Evolutionary conservation across 2,113 vertebrate species (phyloP).

Genomic region (Pedionomus torquatus): DNA sequence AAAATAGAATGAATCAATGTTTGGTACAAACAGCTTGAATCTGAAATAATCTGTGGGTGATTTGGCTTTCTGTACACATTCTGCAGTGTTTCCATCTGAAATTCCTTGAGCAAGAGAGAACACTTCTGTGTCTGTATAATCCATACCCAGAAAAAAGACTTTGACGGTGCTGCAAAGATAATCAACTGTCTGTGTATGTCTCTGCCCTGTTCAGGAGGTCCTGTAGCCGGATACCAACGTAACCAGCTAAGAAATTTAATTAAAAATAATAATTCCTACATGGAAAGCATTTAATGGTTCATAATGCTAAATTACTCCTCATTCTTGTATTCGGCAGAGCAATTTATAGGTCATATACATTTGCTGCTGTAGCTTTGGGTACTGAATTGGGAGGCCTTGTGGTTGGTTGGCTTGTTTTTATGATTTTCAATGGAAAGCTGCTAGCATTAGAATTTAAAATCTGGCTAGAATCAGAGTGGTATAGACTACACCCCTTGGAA

Average conservation of each 20-base stretch:
- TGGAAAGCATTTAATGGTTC: neutral
- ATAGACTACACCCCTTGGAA: neutral
- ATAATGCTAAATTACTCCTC: neutral
- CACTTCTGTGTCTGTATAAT: neutral
- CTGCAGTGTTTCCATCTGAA: neutral
- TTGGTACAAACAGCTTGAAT: neutral
- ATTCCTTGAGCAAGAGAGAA: neutral
- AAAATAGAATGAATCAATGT: neutral
- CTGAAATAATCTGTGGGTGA: neutral
- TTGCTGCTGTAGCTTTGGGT: neutral
- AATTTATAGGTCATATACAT: accelerated
- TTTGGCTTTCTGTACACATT: neutral
- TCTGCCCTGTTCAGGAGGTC: neutral
- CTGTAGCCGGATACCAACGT: neutral
- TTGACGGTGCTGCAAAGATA: neutral
- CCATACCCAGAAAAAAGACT: neutral
- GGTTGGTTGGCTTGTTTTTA: neutral
- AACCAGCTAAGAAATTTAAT: neutral
- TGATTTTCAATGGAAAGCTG: neutral
- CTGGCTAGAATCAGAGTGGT: accelerated
- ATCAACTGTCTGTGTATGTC: neutral
- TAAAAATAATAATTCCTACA: neutral
- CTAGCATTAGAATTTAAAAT: neutral
- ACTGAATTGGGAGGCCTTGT: neutral
- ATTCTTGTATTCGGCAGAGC: neutral